Evolutionary conservation across 2,888 invertebrate genomes (phyloP), one percentile per base, ranked within the genome.

Genomic region (Glyphotaelius pellucidus): DNA sequence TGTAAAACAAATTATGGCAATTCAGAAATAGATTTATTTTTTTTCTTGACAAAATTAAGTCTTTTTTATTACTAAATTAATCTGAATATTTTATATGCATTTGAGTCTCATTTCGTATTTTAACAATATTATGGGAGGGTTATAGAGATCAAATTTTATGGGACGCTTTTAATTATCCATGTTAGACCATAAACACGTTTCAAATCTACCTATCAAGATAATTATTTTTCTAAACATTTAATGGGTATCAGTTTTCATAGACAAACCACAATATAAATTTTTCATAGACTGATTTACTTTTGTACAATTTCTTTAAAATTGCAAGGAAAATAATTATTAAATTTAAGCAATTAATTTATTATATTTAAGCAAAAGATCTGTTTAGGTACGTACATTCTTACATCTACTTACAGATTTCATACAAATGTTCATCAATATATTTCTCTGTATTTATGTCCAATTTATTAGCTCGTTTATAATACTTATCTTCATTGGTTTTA

Each of bases 401-500:
- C n/a, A n/a, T n/a, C n/a, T n/a, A 12, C 14, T 47, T 14, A 47
- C 19, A 52, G 15, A 52, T 52, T 19, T 52, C 3, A 52, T 19
- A 52, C 52, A 4, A 15, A 52, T 4, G n/a, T n/a, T n/a, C n/a
- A n/a, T n/a, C n/a, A 2, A 35, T 35, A 35, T 38, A 38, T 4
- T 38, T 38, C 38, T 38, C 9, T 11, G 38, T 38, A 38, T 38
- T 67, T 67, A 32, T 25, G 80, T 32, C 30, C 80, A 38, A 81
- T 92, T 92, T 93, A 92, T 90, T 31, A 86, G 31, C 79, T 92
- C 90, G 93, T 93, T 93, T 80, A 92, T 92, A 93, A 92, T 90
- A 93, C 86, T 93, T 92, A 83, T 90, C 90, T 92, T 92, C 93
- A 92, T 88, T 92, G 92, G 84, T 91, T 91, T 91, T 90, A 92